Evolutionary conservation across 2,888 invertebrate genomes (phyloP).

Genomic region (Apodemia hepburni): DNA sequence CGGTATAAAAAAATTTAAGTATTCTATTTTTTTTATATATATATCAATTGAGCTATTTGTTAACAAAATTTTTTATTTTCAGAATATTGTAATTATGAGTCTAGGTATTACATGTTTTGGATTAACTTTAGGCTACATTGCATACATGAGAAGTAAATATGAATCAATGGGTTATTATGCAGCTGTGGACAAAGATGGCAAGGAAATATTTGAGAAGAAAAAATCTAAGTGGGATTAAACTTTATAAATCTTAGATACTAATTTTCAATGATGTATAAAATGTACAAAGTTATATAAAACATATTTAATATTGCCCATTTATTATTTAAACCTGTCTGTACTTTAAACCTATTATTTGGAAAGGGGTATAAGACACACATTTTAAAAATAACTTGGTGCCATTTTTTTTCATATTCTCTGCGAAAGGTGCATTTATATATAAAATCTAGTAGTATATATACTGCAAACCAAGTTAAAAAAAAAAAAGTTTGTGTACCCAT

Average conservation of each 20-base stretch:
- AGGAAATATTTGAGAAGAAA: constrained; percentile 86
- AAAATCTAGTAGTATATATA: too few relatives aligned
- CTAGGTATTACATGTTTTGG: constrained; percentile 88
- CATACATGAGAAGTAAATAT: constrained; percentile 91
- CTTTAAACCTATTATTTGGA: too few relatives aligned
- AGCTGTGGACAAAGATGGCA: constrained; percentile 88
- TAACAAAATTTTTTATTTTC: constrained; percentile 49
- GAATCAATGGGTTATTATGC: constrained; percentile 90
- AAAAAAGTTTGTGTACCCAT: too few relatives aligned
- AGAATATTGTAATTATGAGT: constrained; percentile 94
- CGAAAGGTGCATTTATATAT: too few relatives aligned
- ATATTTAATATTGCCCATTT: neutral
- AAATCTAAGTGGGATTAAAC: constrained; percentile 88
- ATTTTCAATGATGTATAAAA: neutral
- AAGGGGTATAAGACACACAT: too few relatives aligned
- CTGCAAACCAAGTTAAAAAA: too few relatives aligned
- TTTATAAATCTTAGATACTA: neutral
- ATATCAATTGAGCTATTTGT: neutral
- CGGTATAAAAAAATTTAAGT: constrained; percentile 80
- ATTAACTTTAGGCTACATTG: constrained; percentile 88
- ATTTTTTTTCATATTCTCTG: too few relatives aligned
- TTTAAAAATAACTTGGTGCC: too few relatives aligned
- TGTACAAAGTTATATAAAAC: neutral
- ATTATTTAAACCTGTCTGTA: neutral
- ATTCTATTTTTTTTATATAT: neutral